A percentile compares a stretch with the other conserved stretches of the same genome.
Conservation (phyloP, 2,888 invertebrate species). For the Sympetrum striolatum region DNA sequence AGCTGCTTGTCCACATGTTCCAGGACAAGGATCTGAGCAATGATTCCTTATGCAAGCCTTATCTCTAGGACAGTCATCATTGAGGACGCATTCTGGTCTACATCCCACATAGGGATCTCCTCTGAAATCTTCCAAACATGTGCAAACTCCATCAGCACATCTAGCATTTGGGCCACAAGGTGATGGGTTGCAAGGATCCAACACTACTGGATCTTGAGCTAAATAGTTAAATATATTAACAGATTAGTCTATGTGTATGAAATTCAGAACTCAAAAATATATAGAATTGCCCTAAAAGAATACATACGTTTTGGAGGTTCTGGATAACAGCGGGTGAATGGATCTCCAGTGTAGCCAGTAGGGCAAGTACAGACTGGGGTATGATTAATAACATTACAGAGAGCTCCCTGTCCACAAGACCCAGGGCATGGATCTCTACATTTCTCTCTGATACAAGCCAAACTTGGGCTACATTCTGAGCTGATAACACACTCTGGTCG, state of each 20-base stretch:
- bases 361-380: slow-evolving; percentile 79
- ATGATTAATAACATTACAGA: slow-evolving; percentile 77
- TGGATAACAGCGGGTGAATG: slow-evolving; percentile 72
- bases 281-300: neutral
- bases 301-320: slow-evolving; percentile 66
- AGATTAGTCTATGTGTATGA: neutral
- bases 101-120: slow-evolving; percentile 72
- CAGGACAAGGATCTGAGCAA: slow-evolving; percentile 57
- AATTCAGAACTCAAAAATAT: neutral
- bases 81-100: slow-evolving; percentile 69
- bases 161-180: slow-evolving; percentile 66
- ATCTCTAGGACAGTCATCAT: slow-evolving; percentile 71
- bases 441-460: slow-evolving; percentile 75
- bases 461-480: slow-evolving; percentile 74
- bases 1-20: slow-evolving; percentile 57
- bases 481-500: slow-evolving; percentile 76
- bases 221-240: neutral
- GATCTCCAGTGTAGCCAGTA: slow-evolving; percentile 76
- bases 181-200: slow-evolving; percentile 59
- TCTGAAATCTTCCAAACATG: slow-evolving; percentile 67
- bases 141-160: slow-evolving; percentile 69
- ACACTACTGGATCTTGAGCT: slow-evolving; percentile 46
- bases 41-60: slow-evolving; percentile 67
- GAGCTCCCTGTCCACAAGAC: slow-evolving; percentile 75
- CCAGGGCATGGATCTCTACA: slow-evolving; percentile 80